A percentile compares a stretch with the other conserved stretches of the same genome.
phyloP scores from a whole-genome alignment of 2,888 invertebrate species.

The Drosophila hawaiiensis region DNA sequence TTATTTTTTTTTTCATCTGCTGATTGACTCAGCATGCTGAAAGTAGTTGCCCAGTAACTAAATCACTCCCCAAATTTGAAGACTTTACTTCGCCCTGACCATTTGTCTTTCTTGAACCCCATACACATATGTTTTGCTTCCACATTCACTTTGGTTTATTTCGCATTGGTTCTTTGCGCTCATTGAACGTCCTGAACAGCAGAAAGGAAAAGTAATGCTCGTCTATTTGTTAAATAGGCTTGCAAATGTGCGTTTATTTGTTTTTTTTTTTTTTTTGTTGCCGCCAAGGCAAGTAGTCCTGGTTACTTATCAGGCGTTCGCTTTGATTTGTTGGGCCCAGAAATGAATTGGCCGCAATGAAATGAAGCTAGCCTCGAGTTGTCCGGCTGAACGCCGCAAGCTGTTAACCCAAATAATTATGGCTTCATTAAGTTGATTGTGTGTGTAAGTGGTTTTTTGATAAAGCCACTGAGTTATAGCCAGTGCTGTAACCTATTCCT shows the following conservation, averaged over 20 bases:
- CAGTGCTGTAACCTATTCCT: constrained; percentile 31
- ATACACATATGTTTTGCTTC: background rate
- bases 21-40: background rate
- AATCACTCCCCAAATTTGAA: constrained; percentile 3
- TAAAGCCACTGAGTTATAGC: constrained; percentile 73
- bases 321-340: constrained; percentile 73
- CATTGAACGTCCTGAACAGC: constrained; percentile 16
- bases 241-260: constrained; percentile 68
- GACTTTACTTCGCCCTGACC: constrained; percentile 1
- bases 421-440: constrained; percentile 80
- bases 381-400: constrained; percentile 63
- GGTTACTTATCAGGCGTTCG: constrained; percentile 59
- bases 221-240: constrained; percentile 76
- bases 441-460: constrained; percentile 79
- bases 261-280: constrained; percentile 15
- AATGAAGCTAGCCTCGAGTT: constrained; percentile 31
- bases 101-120: constrained; percentile 26
- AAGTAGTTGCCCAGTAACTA: background rate
- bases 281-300: constrained; percentile 5
- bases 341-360: constrained; percentile 65
- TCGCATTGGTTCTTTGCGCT: constrained; percentile 7
- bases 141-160: constrained; percentile 16
- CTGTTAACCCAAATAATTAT: constrained; percentile 81
- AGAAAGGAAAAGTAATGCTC: constrained; percentile 51
- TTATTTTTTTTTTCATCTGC: background rate